A percentile compares a stretch with the other conserved stretches of the same genome.
phyloP scores from a whole-genome alignment of 2,113 vertebrate species.

The Ovis canadensis region DNA sequence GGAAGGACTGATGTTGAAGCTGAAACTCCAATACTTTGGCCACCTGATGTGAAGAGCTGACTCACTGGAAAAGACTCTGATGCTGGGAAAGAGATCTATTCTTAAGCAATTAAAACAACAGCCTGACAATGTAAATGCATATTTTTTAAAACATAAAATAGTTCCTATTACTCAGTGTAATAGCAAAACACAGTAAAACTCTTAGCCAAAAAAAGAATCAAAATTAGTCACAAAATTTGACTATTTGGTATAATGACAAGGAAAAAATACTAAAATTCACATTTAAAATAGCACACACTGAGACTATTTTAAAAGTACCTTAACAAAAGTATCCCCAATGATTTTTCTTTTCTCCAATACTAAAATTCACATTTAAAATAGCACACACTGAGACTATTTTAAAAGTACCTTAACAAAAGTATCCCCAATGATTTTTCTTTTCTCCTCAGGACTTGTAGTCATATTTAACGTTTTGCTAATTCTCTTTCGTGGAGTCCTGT shows the following conservation, averaged over 20 bases:
- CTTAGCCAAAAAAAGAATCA: neutral
- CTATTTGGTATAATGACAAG: neutral
- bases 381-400: neutral
- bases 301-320: conserved; percentile 79
- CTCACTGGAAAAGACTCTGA: neutral
- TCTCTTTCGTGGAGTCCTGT: conserved; percentile 95
- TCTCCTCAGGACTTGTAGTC: conserved; percentile 99
- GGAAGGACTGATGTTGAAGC: too few relatives aligned
- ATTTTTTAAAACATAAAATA: neutral
- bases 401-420: conserved; percentile 95
- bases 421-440: conserved; percentile 98
- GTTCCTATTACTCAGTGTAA: neutral
- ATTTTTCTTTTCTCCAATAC: conserved; percentile 94
- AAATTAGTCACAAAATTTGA: neutral
- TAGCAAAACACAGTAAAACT: neutral
- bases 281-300: neutral
- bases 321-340: conserved; percentile 98
- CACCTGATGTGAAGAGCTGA: neutral
- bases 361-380: neutral
- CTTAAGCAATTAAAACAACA: neutral
- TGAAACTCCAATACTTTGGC: too few relatives aligned
- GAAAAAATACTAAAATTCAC: neutral
- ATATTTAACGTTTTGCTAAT: conserved; percentile 99
- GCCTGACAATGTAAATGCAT: neutral
- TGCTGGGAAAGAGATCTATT: neutral